A percentile compares a stretch with the other conserved stretches of the same genome.
These are phyloP conservation scores for Lutjanus argentimaculatus DNA, from an alignment of 2,797 vertebrate species.

Conservation along the genomic window DNA sequence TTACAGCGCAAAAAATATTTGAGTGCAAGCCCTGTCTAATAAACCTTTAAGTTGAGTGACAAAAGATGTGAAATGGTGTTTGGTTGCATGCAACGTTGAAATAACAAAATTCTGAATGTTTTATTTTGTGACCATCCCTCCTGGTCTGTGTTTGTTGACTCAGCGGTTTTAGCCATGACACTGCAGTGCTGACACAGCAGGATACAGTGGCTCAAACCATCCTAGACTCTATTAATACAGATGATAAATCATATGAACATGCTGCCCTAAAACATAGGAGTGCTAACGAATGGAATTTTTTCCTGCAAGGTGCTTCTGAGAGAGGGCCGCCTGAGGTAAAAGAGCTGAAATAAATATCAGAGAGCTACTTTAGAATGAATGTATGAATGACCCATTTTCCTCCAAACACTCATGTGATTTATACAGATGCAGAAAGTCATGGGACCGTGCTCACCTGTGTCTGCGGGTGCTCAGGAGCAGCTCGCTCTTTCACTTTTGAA, in stretches of 20 bases:
- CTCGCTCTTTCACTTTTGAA: slow-evolving; percentile 62
- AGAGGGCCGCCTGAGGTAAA: slow-evolving; percentile 6
- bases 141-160: slow-evolving; percentile 24
- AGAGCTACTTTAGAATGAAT: slow-evolving; percentile 51
- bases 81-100: slow-evolving; percentile 17
- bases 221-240: slow-evolving; percentile 64
- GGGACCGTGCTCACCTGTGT: slow-evolving; percentile 76
- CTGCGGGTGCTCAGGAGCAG: slow-evolving; percentile 45
- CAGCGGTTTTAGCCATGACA: slow-evolving; percentile 43
- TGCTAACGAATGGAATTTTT: slow-evolving; percentile 60
- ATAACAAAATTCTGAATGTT: slow-evolving; percentile 12
- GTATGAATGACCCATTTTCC: slow-evolving; percentile 63
- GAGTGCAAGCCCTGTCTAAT: no score
- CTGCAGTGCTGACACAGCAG: slow-evolving; percentile 39
- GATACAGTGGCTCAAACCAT: slow-evolving; percentile 25
- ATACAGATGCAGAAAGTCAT: slow-evolving; percentile 30
- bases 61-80: no score
- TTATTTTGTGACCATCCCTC: slow-evolving; percentile 32
- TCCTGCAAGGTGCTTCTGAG: slow-evolving; percentile 33
- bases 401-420: slow-evolving; percentile 34
- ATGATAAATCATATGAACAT: slow-evolving; percentile 65
- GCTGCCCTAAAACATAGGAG: slow-evolving; percentile 63
- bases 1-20: no score
- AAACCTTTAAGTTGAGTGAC: no score
- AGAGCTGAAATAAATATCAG: slow-evolving; percentile 51